These are phyloP conservation scores for Athrips mouffetella DNA, from an alignment of 2,888 invertebrate genomes.

Conservation along the genomic window DNA sequence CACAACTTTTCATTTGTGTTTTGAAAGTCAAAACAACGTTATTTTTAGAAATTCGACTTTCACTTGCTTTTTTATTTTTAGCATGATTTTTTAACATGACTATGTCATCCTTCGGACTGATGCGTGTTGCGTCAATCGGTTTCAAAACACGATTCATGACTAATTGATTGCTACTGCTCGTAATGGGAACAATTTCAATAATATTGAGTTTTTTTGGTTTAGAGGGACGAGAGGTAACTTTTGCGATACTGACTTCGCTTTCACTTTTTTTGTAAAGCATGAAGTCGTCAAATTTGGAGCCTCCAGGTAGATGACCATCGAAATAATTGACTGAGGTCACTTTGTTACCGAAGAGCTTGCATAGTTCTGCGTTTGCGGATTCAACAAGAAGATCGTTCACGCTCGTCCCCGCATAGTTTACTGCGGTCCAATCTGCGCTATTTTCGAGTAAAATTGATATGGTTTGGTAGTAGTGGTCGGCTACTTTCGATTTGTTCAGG, in stretches of 20 bases:
- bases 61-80: too few relatives aligned
- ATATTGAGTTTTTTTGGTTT: not conserved
- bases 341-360: slow-evolving; percentile 48
- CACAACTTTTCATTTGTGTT: too few relatives aligned
- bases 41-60: too few relatives aligned
- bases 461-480: slow-evolving; percentile 49
- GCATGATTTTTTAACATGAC: too few relatives aligned
- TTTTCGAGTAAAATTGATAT: slow-evolving; percentile 58
- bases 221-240: too few relatives aligned
- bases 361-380: slow-evolving; percentile 43
- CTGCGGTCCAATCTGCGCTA: slow-evolving; percentile 61
- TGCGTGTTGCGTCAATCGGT: too few relatives aligned
- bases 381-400: slow-evolving; percentile 66
- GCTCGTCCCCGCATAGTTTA: slow-evolving; percentile 62
- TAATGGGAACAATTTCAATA: too few relatives aligned
- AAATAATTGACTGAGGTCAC: slow-evolving; percentile 31
- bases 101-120: too few relatives aligned
- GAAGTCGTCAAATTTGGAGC: slow-evolving; percentile 24
- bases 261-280: slow-evolving; percentile 42
- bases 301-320: slow-evolving; percentile 16
- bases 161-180: too few relatives aligned
- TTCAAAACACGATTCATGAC: too few relatives aligned
- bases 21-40: too few relatives aligned
- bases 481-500: slow-evolving; percentile 45
- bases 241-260: slow-evolving; percentile 32